These are phyloP conservation scores for Acronicta psi DNA, from an alignment of 2,888 invertebrate genomes.

Conservation along the genomic window DNA sequence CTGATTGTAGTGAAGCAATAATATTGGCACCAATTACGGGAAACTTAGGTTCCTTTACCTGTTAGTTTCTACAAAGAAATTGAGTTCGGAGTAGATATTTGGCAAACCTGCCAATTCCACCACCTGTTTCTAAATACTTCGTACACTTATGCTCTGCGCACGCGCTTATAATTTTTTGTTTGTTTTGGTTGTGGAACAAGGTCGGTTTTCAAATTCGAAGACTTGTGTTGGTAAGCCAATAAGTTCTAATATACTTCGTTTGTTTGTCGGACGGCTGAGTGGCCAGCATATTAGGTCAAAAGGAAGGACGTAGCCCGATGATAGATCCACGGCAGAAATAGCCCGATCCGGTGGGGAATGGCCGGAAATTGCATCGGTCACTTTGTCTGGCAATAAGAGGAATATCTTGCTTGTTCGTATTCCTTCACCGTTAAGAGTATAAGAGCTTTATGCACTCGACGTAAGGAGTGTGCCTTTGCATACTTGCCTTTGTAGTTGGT, in stretches of 20 bases:
- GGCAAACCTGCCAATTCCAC: constrained; percentile 19
- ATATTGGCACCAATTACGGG: constrained; percentile 2
- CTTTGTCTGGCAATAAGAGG: constrained; percentile 38
- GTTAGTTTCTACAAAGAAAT: not conserved
- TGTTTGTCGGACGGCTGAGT: constrained; percentile 9
- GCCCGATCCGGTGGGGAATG: constrained; percentile 46
- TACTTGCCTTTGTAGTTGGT: too few relatives aligned
- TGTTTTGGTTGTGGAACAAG: constrained; percentile 30
- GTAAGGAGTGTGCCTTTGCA: too few relatives aligned
- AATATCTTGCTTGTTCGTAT: constrained; percentile 14
- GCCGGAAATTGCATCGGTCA: constrained; percentile 52
- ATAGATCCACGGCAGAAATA: constrained; percentile 51
- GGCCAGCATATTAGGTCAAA: constrained; percentile 47
- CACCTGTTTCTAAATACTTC: constrained; percentile 24
- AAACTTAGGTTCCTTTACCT: not conserved
- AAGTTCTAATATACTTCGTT: constrained; percentile 22
- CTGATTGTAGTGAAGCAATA: not conserved
- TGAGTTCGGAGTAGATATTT: constrained; percentile 6
- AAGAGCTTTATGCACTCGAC: constrained; percentile 10
- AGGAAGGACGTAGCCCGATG: constrained; percentile 47
- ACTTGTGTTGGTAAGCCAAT: constrained; percentile 27
- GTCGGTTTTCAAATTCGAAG: constrained; percentile 30
- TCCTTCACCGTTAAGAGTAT: constrained; percentile 12
- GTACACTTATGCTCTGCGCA: constrained; percentile 18
- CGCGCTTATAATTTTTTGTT: constrained; percentile 24